A percentile compares a stretch with the other conserved stretches of the same genome.
phyloP scores from a whole-genome alignment of 64 coral and sea anemone species.

The Montipora sp. region DNA sequence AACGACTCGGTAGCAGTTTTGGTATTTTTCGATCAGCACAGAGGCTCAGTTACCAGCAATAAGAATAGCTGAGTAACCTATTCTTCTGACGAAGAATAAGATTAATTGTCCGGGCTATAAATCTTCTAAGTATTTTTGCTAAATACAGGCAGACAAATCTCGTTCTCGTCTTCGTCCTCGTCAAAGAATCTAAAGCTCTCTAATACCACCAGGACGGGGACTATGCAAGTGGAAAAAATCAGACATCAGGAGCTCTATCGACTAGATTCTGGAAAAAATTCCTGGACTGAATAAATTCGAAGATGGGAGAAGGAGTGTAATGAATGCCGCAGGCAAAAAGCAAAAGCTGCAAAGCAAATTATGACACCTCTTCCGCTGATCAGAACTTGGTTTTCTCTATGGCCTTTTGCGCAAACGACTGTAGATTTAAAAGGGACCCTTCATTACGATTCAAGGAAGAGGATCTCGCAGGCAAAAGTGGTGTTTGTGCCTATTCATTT shows the following conservation, averaged over 20 bases:
- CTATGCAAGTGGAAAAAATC: background rate
- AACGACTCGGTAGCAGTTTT: too few relatives aligned
- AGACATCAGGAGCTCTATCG: background rate
- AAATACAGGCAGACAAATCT: too few relatives aligned
- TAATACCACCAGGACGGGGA: conserved; percentile 18
- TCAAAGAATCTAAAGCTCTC: too few relatives aligned
- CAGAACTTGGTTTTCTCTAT: background rate
- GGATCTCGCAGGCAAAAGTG: background rate
- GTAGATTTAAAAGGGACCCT: background rate
- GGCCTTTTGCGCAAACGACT: background rate
- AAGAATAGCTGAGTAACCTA: too few relatives aligned
- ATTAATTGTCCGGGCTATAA: too few relatives aligned
- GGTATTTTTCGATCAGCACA: too few relatives aligned
- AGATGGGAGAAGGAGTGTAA: conserved; percentile 1
- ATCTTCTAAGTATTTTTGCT: too few relatives aligned
- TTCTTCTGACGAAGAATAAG: too few relatives aligned
- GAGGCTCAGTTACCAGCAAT: too few relatives aligned
- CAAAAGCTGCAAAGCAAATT: background rate
- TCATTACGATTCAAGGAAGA: conserved; percentile 6
- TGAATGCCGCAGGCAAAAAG: conserved; percentile 8
- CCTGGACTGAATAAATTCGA: background rate
- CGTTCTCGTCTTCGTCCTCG: too few relatives aligned
- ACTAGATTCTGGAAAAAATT: background rate
- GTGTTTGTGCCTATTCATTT: background rate
- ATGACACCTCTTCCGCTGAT: background rate